Evolutionary conservation across 2,888 invertebrate species (phyloP), one percentile per base, ranked within the genome.

Genomic region (Tineola bisselliella): DNA sequence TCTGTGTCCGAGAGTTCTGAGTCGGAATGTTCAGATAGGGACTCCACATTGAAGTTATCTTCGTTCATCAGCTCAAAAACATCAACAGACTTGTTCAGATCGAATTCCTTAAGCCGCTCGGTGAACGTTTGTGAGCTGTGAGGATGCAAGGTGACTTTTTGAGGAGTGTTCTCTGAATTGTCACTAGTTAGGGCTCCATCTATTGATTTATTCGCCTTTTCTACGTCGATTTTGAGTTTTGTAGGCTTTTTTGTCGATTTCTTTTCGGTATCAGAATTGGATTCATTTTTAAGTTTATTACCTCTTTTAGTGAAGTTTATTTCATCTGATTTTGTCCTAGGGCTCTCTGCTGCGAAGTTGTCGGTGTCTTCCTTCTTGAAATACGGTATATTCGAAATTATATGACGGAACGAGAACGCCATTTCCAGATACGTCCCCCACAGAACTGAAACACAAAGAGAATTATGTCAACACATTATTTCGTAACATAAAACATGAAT

Each of bases 351-450:
- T 17, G 6, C 3, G 8, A 1, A n/a, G 31, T 31, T 33, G 15
- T 64, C 64, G 0, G 74, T 75, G 0, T 69, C 81, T 8, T 81
- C 68, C 65, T 83, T 84, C 18, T 83, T 75, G 63, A 87, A 87
- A 65, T 86, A 87, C 1, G 71, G 77, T 56, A 86, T 87, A 64
- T 83, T 84, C 5, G 84, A 84, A 60, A 86, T 69, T 73, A 87
- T 87, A 69, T 79, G 83, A 64, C 82, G 68, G 59, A 87, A 66
- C 2, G 87, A 81, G 69, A 86, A 87, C 75, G 86, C 81, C 87
- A 87, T 87, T 10, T 48, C 48, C 8, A 3, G 13, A 8, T 15
- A 17, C 48, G 48, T 48, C 15, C 48, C 1, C 10, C 38, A 38
- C 2, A 12, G 11, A 38, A 6, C 38, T 38, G n/a, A 38, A 38